Evolutionary conservation across 2,888 invertebrate species (phyloP).

Genomic region (Limenitis camilla): DNA sequence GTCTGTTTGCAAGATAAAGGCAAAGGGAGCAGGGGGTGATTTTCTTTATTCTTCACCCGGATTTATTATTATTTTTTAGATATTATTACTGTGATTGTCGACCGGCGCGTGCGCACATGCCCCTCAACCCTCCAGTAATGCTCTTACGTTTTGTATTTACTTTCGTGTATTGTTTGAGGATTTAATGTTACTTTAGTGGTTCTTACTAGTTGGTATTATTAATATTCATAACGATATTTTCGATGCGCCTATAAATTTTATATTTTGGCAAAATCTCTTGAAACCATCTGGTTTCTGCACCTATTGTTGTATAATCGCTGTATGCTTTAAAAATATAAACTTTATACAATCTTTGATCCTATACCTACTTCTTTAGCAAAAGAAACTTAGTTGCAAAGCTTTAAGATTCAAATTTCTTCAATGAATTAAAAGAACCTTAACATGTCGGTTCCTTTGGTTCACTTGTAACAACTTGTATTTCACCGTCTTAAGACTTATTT

Average conservation of each 20-base stretch:
- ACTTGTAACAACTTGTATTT: constrained; percentile 14
- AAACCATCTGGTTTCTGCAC: not conserved
- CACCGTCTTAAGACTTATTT: constrained; percentile 23
- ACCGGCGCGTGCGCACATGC: constrained; percentile 70
- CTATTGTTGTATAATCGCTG: no score
- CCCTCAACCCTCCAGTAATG: constrained; percentile 60
- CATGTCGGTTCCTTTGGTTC: not conserved
- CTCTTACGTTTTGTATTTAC: constrained; percentile 58
- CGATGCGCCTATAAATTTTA: not conserved
- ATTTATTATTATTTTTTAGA: constrained; percentile 75
- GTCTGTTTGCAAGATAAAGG: constrained; percentile 75
- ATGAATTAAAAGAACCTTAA: not conserved
- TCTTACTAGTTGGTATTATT: constrained; percentile 23
- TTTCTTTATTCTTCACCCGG: constrained; percentile 74
- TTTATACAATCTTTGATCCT: no score
- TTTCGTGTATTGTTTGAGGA: constrained; percentile 56
- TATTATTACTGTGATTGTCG: constrained; percentile 72
- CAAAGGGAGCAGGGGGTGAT: constrained; percentile 69
- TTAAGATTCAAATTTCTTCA: not conserved
- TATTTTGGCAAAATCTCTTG: not conserved
- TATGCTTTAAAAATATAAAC: no score
- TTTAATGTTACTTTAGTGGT: constrained; percentile 60
- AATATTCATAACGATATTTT: constrained; percentile 1
- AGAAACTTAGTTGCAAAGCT: not conserved
- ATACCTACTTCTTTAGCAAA: no score